These are phyloP conservation scores for Sciurus carolinensis DNA, from an alignment of 2,797 vertebrate genomes.

Conservation along the genomic window DNA sequence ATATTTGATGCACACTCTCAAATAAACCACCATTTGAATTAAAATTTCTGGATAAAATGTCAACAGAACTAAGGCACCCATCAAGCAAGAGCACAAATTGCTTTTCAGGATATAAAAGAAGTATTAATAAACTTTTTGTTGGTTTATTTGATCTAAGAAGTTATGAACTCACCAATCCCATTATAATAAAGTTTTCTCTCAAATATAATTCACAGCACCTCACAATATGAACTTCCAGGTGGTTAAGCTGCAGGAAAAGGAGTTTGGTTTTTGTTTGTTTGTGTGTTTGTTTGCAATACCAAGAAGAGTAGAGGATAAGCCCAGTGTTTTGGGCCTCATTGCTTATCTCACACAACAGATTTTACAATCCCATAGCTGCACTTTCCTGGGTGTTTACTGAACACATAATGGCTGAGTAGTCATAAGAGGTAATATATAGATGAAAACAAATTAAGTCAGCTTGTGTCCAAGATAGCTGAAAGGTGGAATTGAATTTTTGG, in stretches of 20 bases:
- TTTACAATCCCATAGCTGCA: neutral
- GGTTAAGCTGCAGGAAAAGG: slow-evolving; percentile 36
- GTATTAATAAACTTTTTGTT: neutral
- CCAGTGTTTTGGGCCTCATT: neutral
- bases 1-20: neutral
- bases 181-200: slow-evolving; percentile 32
- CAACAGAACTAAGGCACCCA: neutral
- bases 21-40: neutral
- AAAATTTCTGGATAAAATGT: slow-evolving; percentile 17
- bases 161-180: neutral
- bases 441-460: slow-evolving; percentile 50
- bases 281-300: neutral
- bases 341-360: slow-evolving; percentile 12
- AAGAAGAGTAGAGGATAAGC: neutral
- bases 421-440: neutral
- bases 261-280: neutral
- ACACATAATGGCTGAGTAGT: neutral
- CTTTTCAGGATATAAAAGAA: neutral
- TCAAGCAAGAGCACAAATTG: neutral
- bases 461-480: slow-evolving; percentile 12
- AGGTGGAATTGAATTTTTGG: neutral
- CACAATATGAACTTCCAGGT: slow-evolving; percentile 21
- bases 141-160: neutral
- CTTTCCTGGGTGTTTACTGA: neutral
- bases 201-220: slow-evolving; percentile 33